phyloP scores from a whole-genome alignment of 2,797 vertebrate genomes.

The Sebastes miniatus region DNA sequence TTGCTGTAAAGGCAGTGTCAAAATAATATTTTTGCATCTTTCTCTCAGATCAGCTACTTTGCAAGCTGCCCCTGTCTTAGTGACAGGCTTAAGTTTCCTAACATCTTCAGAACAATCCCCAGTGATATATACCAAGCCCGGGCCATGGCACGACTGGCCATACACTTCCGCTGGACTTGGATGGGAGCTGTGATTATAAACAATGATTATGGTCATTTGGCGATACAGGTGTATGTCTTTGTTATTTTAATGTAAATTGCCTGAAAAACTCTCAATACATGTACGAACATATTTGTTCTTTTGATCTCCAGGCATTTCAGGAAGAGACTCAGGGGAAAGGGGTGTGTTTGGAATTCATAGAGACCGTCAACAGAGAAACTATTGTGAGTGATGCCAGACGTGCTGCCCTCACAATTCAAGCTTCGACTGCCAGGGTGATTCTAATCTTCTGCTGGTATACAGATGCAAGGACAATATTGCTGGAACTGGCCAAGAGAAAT shows the following conservation, averaged over 20 bases:
- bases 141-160: conserved; percentile 75
- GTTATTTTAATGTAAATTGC: background rate
- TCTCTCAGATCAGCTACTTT: conserved; percentile 75
- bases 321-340: conserved; percentile 61
- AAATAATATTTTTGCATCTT: background rate
- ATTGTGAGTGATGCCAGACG: conserved; percentile 56
- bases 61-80: conserved; percentile 71
- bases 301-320: conserved; percentile 53
- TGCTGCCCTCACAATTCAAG: conserved; percentile 58
- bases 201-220: conserved; percentile 73
- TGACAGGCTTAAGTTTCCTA: conserved; percentile 54
- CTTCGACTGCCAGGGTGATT: conserved; percentile 68
- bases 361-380: conserved; percentile 52
- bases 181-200: conserved; percentile 61
- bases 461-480: conserved; percentile 60
- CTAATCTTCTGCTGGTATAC: conserved; percentile 73
- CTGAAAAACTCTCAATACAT: background rate
- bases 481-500: conserved; percentile 69
- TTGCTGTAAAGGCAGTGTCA: background rate
- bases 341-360: conserved; percentile 75
- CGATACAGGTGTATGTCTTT: conserved; percentile 57
- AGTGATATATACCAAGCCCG: conserved; percentile 77
- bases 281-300: background rate
- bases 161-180: conserved; percentile 76
- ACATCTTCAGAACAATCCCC: conserved; percentile 76